Evolutionary conservation across 2,797 vertebrate genomes (phyloP).

Genomic region (Pseudopleuronectes americanus): DNA sequence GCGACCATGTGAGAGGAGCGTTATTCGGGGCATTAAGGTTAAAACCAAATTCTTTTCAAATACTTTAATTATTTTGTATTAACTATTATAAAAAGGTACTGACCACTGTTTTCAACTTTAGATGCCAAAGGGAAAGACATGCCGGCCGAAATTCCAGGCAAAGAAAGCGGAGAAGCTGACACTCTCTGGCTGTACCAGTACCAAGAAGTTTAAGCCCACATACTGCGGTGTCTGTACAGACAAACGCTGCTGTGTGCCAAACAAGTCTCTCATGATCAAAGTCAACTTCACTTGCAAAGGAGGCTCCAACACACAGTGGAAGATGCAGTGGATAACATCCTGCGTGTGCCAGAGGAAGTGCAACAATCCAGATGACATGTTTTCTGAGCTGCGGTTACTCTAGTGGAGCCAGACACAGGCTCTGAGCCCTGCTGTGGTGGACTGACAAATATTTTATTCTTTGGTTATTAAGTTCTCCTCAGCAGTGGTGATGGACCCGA

Average conservation of each 20-base stretch:
- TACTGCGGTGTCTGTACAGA: slow-evolving; percentile 93
- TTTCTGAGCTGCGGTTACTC: slow-evolving; percentile 90
- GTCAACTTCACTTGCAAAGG: slow-evolving; percentile 90
- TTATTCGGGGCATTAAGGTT: slow-evolving; percentile 85
- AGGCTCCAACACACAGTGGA: slow-evolving; percentile 88
- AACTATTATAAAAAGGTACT: background rate
- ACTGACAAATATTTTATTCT: slow-evolving; percentile 10
- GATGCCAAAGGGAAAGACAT: slow-evolving; percentile 91
- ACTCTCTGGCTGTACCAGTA: slow-evolving; percentile 92
- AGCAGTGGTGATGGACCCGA: slow-evolving; percentile 3
- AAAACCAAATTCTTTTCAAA: background rate
- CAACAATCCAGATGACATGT: slow-evolving; percentile 87
- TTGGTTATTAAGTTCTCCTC: slow-evolving; percentile 2
- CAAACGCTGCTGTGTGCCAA: slow-evolving; percentile 93
- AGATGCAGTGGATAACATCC: slow-evolving; percentile 96
- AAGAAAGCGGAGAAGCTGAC: slow-evolving; percentile 87
- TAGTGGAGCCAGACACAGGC: slow-evolving; percentile 58
- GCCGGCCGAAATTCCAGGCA: slow-evolving; percentile 89
- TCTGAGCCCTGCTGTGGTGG: background rate
- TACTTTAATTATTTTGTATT: background rate
- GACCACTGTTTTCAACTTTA: slow-evolving; percentile 54
- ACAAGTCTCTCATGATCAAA: slow-evolving; percentile 89
- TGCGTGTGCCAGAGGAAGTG: slow-evolving; percentile 94
- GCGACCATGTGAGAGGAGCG: slow-evolving; percentile 86
- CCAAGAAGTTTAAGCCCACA: slow-evolving; percentile 86